Conservation (phyloP, 1,140 invertebrate species). For the Tenebrio molitor region DNA sequence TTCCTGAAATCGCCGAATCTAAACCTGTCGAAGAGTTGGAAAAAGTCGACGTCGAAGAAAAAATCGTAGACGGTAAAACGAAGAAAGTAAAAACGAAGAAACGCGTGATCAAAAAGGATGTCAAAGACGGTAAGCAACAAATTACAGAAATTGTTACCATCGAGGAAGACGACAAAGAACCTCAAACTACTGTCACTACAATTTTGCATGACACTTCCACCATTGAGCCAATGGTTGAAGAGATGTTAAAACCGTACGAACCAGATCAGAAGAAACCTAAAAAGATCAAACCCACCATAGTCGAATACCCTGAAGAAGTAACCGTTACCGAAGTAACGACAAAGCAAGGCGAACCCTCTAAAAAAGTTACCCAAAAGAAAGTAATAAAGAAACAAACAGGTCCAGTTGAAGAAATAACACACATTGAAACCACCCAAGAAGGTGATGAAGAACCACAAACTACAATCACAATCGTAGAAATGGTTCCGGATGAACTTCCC, state of each 20-base stretch:
- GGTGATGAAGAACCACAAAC: constrained; percentile 64
- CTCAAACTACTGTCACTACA: constrained; percentile 64
- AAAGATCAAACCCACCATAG: constrained; percentile 47
- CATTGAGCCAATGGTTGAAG: constrained; percentile 51
- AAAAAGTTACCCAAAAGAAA: constrained; percentile 63
- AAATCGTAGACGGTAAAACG: constrained; percentile 61
- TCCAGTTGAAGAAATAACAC: constrained; percentile 58
- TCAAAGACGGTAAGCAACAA: constrained; percentile 65
- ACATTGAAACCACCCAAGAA: constrained; percentile 63
- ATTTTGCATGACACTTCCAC: constrained; percentile 47
- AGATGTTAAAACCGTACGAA: constrained; percentile 54
- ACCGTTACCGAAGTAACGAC: constrained; percentile 65
- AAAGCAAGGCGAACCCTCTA: constrained; percentile 66
- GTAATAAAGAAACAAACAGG: constrained; percentile 62
- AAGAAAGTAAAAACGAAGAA: constrained; percentile 65
- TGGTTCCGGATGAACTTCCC: constrained; percentile 60
- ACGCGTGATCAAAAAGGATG: constrained; percentile 63
- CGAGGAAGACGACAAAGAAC: constrained; percentile 67
- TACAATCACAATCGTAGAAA: constrained; percentile 57
- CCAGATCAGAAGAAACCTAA: constrained; percentile 58
- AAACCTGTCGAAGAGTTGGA: constrained; percentile 62
- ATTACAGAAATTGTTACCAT: constrained; percentile 68
- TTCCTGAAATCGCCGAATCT: constrained; percentile 64
- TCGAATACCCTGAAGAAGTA: constrained; percentile 64
- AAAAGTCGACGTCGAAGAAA: constrained; percentile 61